phyloP scores from a whole-genome alignment of 1,140 invertebrate species.

The Zaprionus kolodkinae region DNA sequence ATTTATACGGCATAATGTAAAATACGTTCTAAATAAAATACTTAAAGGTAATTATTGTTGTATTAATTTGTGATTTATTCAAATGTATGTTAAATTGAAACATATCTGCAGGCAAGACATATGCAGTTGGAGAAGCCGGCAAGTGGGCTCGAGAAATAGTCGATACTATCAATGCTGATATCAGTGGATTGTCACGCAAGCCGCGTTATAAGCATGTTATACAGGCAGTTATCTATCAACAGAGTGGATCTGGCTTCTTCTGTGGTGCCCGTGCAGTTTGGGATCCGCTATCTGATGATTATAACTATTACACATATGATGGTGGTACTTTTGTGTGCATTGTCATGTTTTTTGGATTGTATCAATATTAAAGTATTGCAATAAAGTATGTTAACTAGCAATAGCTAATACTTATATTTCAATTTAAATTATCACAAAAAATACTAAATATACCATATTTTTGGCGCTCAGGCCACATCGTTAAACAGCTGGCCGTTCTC shows the following conservation, averaged over 20 bases:
- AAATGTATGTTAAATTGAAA: neutral
- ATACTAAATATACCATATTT: neutral
- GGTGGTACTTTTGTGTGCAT: conserved; percentile 49
- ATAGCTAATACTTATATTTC: neutral
- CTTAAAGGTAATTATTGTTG: conserved; percentile 17
- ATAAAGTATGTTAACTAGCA: neutral
- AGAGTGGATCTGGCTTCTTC: conserved; percentile 60
- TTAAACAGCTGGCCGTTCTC: conserved; percentile 6
- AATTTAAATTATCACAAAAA: neutral
- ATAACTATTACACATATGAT: conserved; percentile 26
- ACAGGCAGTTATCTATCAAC: conserved; percentile 60
- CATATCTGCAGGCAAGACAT: conserved; percentile 37
- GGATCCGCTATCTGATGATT: conserved; percentile 61
- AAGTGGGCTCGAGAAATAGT: conserved; percentile 63
- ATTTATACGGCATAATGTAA: conserved; percentile 40
- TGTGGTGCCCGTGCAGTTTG: conserved; percentile 63
- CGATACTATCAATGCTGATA: conserved; percentile 43
- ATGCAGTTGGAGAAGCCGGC: conserved; percentile 41
- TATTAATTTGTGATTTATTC: neutral
- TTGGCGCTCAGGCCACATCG: neutral
- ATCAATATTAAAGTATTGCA: conserved; percentile 52
- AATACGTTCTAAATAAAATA: conserved; percentile 7
- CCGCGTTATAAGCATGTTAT: conserved; percentile 64
- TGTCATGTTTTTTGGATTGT: conserved; percentile 52
- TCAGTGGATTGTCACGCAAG: conserved; percentile 29